Conservation (phyloP, 2,888 invertebrate genomes). For the Neocrepidodera transversa region DNA sequence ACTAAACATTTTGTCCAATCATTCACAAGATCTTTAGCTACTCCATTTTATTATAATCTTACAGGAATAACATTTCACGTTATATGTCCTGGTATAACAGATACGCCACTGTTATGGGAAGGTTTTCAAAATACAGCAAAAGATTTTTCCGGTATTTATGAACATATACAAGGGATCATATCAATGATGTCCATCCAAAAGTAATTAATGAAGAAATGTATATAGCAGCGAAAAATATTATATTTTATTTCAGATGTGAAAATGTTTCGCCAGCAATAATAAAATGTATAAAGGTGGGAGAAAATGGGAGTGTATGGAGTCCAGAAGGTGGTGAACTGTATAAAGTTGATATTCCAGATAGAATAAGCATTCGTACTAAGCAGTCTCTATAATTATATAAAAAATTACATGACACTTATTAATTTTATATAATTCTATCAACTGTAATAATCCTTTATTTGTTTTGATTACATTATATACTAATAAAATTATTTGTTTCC, state of each 20-base stretch:
- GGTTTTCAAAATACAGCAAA: too few species aligned
- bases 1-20: constrained; percentile 65
- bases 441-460: too few species aligned
- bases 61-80: constrained; percentile 42
- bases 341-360: neutral
- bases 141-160: too few species aligned
- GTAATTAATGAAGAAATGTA: too few species aligned
- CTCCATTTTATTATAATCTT: constrained; percentile 40
- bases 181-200: too few species aligned
- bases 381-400: neutral
- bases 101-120: constrained; percentile 15
- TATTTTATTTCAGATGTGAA: too few species aligned
- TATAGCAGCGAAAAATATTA: too few species aligned
- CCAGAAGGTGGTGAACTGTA: constrained; percentile 3
- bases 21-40: constrained; percentile 62
- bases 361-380: neutral
- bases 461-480: too few species aligned
- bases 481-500: too few species aligned
- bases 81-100: constrained; percentile 15
- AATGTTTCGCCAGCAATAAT: constrained; percentile 48
- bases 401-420: too few species aligned
- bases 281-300: constrained; percentile 48
- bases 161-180: too few species aligned
- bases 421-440: too few species aligned
- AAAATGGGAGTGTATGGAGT: constrained; percentile 50